Evolutionary conservation across 2,797 vertebrate species (phyloP).

Genomic region (Natrix natrix): DNA sequence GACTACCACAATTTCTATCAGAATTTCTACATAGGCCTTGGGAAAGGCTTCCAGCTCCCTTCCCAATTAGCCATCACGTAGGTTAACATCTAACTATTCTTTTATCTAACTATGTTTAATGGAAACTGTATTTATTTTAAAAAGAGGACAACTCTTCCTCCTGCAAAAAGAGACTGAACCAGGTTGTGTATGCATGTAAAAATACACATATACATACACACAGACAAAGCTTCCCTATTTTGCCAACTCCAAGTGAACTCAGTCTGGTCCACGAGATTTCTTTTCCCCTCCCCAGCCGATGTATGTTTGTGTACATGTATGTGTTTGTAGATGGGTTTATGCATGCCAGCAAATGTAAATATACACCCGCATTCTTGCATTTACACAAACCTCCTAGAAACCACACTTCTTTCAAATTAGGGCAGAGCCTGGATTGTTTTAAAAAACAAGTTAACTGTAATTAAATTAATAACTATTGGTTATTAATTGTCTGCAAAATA

Average conservation of each 20-base stretch:
- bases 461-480: background rate
- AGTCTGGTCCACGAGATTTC: background rate
- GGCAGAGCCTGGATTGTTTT: background rate
- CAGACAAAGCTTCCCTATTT: background rate
- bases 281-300: background rate
- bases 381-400: background rate
- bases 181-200: background rate
- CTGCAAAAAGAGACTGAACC: background rate
- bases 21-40: background rate
- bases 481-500: background rate
- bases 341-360: background rate
- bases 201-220: background rate
- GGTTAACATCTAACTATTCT: background rate
- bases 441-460: background rate
- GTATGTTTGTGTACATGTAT: background rate
- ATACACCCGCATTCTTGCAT: background rate
- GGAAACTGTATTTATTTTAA: background rate
- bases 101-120: background rate
- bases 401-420: background rate
- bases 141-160: background rate
- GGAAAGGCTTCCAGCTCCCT: background rate
- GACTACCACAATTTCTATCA: background rate
- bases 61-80: background rate
- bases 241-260: background rate
- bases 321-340: background rate